Evolutionary conservation across 1,140 invertebrate genomes (phyloP).

Genomic region (Penaeus japonicus): DNA sequence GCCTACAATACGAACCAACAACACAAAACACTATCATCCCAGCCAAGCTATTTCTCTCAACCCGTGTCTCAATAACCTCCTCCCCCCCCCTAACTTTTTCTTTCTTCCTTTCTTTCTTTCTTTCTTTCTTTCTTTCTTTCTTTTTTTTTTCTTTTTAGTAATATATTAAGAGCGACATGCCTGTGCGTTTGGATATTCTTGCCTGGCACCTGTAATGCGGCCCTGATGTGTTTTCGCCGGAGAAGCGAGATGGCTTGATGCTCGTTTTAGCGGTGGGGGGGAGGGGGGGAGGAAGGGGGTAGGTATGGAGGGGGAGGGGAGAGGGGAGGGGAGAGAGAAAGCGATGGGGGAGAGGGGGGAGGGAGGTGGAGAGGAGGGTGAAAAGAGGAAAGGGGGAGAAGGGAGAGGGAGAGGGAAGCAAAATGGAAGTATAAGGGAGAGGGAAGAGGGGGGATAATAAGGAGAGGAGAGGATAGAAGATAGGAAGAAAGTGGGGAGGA

Average conservation of each 20-base stretch:
- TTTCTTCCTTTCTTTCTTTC: background rate
- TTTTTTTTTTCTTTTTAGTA: background rate
- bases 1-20: too few species aligned
- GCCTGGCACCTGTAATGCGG: too few species aligned
- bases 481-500: background rate
- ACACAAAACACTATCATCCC: too few species aligned
- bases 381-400: background rate
- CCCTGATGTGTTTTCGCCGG: too few species aligned
- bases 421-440: too few species aligned
- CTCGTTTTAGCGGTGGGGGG: background rate
- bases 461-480: background rate
- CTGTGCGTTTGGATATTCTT: background rate
- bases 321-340: background rate
- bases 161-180: background rate
- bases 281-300: background rate
- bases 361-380: too few species aligned
- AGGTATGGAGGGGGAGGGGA: background rate
- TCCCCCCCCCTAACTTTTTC: background rate
- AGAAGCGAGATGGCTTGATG: too few species aligned
- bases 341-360: background rate
- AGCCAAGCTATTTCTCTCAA: background rate
- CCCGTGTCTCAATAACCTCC: background rate
- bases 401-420: background rate
- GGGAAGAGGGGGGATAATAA: background rate
- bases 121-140: conserved; percentile 10